Evolutionary conservation across 2,113 vertebrate species (phyloP).

Genomic region (Dermatemys mawii): DNA sequence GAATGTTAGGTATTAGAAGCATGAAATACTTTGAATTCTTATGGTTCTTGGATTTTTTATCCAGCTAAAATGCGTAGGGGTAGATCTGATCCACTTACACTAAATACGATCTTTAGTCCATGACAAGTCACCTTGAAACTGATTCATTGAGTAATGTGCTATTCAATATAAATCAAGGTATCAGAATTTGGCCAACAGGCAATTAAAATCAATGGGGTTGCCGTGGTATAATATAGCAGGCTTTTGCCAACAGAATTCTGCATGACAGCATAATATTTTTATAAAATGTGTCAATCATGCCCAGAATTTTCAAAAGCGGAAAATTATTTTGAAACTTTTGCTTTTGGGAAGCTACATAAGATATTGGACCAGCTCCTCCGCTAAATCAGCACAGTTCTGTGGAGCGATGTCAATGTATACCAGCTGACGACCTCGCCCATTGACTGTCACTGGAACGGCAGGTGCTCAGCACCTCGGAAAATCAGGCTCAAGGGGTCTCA

Average conservation of each 20-base stretch:
- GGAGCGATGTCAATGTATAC: rapidly evolving
- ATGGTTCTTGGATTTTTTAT: neutral
- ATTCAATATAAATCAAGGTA: neutral
- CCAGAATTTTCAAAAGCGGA: neutral
- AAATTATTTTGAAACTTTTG: neutral
- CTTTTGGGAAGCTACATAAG: neutral
- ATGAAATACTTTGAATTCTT: rapidly evolving
- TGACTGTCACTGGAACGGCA: neutral
- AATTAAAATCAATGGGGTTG: rapidly evolving
- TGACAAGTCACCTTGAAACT: neutral
- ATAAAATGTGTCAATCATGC: neutral
- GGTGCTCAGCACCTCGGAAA: too few species aligned
- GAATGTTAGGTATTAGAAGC: neutral
- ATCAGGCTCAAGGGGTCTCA: neutral
- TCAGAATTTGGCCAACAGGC: neutral
- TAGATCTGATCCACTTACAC: neutral
- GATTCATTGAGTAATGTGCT: neutral
- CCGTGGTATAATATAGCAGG: neutral
- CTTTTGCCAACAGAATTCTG: neutral
- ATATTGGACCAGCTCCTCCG: rapidly evolving
- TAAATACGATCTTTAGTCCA: neutral
- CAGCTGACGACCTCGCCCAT: rapidly evolving
- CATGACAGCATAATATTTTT: neutral
- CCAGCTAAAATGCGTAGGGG: neutral
- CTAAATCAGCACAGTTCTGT: neutral